Evolutionary conservation across 2,113 vertebrate genomes (phyloP), one percentile per base, ranked within the genome.

Genomic region (Trogon surrucura): DNA sequence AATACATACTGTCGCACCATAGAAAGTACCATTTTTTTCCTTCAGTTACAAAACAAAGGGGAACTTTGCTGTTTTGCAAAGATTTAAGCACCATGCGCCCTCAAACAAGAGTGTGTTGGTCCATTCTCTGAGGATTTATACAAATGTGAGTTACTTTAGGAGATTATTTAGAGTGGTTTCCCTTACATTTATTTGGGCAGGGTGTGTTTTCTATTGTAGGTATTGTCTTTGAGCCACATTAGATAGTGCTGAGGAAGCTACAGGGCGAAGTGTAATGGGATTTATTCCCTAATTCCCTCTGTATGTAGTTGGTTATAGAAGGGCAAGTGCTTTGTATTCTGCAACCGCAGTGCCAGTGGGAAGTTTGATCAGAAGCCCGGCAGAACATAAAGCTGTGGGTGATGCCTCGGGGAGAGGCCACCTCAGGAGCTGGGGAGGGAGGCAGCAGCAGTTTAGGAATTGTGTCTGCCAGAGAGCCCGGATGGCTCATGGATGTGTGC

Each of bases 371-470:
- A 16, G n/a, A 36, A 79, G 47, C 30, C 34, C 56, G 19, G 80
- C 41, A 44, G 60, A 56, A 41, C 0, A 9, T 6, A 2, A 27
- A 65, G 51, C 9, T 38, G 45, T 3, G 15, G 50, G 2, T 19
- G 50, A 36, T 26, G 12, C n/a, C 34, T 36, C 2, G 7, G 48
- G 18, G 21, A 11, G n/a, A 27, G 47, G 29, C 27, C n/a, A 9
- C 23, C 2, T 4, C 0, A 0, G 69, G 54, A 36, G 48, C n/a
- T 2, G 1, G 45, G 45, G n/a, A 47, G n/a, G 36, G 47, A 9
- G 3, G 67, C 47, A 47, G 30, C 14, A 44, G 50, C 13, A 41
- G 9, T 36, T 25, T 50, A 41, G n/a, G 60, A 56, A 30, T 12
- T 36, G 32, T 13, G 15, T n/a, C 60, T 80, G 23, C 47, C 47